phyloP scores from a whole-genome alignment of 2,888 invertebrate species.

The Patella pellucida region DNA sequence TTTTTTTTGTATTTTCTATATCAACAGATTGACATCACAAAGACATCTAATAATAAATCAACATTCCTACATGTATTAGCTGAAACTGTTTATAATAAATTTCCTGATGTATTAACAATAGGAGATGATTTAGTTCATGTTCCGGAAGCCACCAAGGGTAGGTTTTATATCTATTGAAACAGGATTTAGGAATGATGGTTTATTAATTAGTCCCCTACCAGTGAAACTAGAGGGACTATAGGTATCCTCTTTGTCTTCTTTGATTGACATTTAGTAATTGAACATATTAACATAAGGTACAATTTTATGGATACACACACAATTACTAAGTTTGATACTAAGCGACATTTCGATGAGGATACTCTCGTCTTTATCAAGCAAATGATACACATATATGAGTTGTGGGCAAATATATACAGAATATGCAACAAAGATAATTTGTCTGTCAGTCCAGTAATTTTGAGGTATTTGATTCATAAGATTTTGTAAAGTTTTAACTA shows the following conservation, averaged over 20 bases:
- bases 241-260: not conserved
- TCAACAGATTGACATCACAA: constrained; percentile 68
- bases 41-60: constrained; percentile 67
- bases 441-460: not conserved
- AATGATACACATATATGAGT: too few relatives aligned
- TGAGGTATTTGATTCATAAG: too few relatives aligned
- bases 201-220: not conserved
- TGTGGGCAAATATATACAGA: too few relatives aligned
- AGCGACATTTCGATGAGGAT: too few relatives aligned
- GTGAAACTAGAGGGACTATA: not conserved
- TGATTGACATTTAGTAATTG: too few relatives aligned
- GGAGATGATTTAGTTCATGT: constrained; percentile 63
- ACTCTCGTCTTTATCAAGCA: too few relatives aligned
- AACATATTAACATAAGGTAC: too few relatives aligned
- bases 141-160: constrained; percentile 65
- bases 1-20: not conserved
- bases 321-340: too few relatives aligned
- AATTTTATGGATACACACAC: too few relatives aligned
- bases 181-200: too few relatives aligned
- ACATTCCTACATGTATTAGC: constrained; percentile 69
- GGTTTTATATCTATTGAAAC: not conserved
- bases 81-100: constrained; percentile 61
- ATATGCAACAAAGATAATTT: too few relatives aligned
- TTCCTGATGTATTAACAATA: constrained; percentile 61
- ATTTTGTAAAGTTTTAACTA: too few relatives aligned